These are phyloP conservation scores for Tetragonisca angustula DNA, from an alignment of 2,888 invertebrate species.

Conservation along the genomic window DNA sequence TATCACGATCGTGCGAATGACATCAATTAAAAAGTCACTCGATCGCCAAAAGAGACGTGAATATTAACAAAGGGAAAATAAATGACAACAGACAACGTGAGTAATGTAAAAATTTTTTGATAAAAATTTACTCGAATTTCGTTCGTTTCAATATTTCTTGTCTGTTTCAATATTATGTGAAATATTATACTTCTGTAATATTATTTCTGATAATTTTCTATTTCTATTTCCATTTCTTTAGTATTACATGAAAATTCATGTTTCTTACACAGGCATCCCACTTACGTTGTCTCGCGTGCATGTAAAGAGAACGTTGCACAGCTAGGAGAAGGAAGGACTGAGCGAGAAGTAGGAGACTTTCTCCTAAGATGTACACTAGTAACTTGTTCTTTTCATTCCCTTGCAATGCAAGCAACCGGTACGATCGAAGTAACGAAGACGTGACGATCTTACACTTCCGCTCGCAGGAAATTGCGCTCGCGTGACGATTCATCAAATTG, in stretches of 20 bases:
- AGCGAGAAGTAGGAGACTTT: slow-evolving; percentile 61
- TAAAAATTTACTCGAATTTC: background rate
- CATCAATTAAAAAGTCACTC: background rate
- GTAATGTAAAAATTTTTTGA: background rate
- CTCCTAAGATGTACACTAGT: slow-evolving; percentile 55
- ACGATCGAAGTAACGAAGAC: slow-evolving; percentile 1
- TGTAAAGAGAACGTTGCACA: slow-evolving; percentile 4
- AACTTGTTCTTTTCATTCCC: slow-evolving; percentile 41
- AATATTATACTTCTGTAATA: too few species aligned
- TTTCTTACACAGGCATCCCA: background rate
- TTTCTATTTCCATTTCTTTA: too few species aligned
- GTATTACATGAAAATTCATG: background rate
- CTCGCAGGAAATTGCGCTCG: background rate
- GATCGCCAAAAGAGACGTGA: background rate
- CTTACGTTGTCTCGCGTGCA: background rate
- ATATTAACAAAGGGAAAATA: background rate
- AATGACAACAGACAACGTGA: background rate
- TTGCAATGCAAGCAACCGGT: slow-evolving; percentile 23
- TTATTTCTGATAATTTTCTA: too few species aligned
- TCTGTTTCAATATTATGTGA: too few species aligned
- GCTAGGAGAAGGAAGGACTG: slow-evolving; percentile 41
- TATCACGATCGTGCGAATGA: background rate
- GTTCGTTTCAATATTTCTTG: background rate
- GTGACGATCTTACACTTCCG: background rate
- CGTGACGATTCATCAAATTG: background rate